phyloP scores from a whole-genome alignment of 1,140 invertebrate species.

The Heliconius eleuchia region DNA sequence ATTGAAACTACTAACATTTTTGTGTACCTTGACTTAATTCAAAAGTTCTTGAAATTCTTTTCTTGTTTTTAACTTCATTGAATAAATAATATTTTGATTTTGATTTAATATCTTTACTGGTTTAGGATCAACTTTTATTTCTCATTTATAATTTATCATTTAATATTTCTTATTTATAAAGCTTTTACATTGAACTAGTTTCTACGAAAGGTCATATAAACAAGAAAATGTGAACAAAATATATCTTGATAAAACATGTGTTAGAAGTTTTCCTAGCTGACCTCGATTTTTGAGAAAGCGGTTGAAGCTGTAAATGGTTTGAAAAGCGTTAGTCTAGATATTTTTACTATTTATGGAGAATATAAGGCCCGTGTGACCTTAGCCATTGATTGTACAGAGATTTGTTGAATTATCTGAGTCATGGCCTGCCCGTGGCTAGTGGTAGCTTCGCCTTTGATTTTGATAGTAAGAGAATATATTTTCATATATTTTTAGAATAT shows the following conservation, averaged over 20 bases:
- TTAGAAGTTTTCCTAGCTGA: conserved; percentile 5
- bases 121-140: too few relatives aligned
- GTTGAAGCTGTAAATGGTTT: conserved; percentile 2
- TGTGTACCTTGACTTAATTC: too few relatives aligned
- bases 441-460: background rate
- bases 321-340: conserved; percentile 11
- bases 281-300: conserved; percentile 1
- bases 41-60: too few relatives aligned
- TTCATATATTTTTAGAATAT: background rate
- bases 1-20: too few relatives aligned
- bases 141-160: background rate
- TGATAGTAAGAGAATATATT: background rate
- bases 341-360: conserved; percentile 1
- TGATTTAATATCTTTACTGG: too few relatives aligned
- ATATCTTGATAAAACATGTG: background rate
- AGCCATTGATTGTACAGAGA: background rate
- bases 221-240: background rate
- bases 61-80: too few relatives aligned
- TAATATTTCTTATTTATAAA: background rate
- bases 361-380: conserved; percentile 1
- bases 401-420: background rate
- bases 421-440: background rate
- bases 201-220: background rate
- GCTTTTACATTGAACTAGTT: background rate
- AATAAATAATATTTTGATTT: too few relatives aligned